Evolutionary conservation across 2,797 vertebrate species (phyloP).

Genomic region (Myiotriccus ornatus): DNA sequence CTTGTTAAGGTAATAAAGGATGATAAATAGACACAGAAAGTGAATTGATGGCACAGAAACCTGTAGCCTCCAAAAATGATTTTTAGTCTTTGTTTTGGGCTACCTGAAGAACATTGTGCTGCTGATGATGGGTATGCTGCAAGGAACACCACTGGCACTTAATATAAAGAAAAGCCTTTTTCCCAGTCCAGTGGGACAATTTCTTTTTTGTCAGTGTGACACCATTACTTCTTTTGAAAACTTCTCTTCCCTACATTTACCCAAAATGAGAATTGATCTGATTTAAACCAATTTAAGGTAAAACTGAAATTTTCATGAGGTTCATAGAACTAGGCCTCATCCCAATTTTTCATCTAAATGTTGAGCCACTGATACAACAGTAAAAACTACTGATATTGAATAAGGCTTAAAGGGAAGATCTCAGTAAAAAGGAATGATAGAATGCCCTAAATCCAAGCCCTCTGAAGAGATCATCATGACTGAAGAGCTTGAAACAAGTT

Average conservation of each 20-base stretch:
- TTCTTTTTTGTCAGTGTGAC: not conserved
- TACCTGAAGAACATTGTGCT: not conserved
- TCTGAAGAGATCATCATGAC: not conserved
- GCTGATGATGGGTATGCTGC: not conserved
- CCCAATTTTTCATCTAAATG: not conserved
- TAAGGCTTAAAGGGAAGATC: not conserved
- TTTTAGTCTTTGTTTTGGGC: not conserved
- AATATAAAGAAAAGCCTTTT: not conserved
- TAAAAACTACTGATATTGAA: not conserved
- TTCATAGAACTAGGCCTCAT: not conserved
- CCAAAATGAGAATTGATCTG: not conserved
- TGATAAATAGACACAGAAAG: not conserved
- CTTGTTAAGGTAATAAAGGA: not conserved
- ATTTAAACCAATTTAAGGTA: not conserved
- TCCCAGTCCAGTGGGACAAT: not conserved
- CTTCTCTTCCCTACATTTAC: not conserved
- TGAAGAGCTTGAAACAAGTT: not conserved
- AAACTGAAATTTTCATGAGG: not conserved
- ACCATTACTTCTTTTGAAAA: not conserved
- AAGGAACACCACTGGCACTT: not conserved
- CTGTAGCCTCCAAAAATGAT: not conserved
- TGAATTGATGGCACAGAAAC: not conserved
- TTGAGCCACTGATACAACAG: not conserved
- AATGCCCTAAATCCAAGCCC: not conserved
- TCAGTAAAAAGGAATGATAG: not conserved